A percentile compares a stretch with the other conserved stretches of the same genome.
phyloP scores from a whole-genome alignment of 2,888 invertebrate genomes.

The Alcis repandata region DNA sequence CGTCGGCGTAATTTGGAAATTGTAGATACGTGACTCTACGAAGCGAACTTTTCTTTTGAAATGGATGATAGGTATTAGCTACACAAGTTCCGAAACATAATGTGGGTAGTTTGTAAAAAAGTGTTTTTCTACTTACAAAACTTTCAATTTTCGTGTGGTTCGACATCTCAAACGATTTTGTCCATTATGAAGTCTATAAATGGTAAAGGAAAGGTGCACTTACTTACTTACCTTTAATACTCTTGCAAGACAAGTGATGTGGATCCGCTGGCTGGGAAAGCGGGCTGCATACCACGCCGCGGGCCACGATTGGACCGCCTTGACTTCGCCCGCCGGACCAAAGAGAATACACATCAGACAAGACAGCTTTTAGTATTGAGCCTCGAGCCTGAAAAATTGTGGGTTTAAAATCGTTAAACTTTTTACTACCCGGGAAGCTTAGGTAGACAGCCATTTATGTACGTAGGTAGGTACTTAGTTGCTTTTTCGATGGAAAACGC shows the following conservation, averaged over 20 bases:
- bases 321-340: constrained; percentile 59
- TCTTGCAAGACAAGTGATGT: constrained; percentile 57
- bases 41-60: background rate
- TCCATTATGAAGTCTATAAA: background rate
- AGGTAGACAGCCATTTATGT: no score
- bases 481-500: no score
- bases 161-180: background rate
- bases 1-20: constrained; percentile 16
- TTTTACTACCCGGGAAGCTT: no score
- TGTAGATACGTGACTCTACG: constrained; percentile 3
- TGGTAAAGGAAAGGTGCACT: constrained; percentile 6
- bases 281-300: constrained; percentile 80
- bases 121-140: no score
- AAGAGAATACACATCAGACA: constrained; percentile 57
- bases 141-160: no score
- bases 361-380: constrained; percentile 21
- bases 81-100: no score
- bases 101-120: no score
- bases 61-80: background rate
- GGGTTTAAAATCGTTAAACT: background rate
- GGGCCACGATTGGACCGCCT: constrained; percentile 71
- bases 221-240: background rate
- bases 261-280: constrained; percentile 76
- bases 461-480: no score
- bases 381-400: background rate